These are phyloP conservation scores for Nephotettix cincticeps DNA, from an alignment of 1,140 invertebrate genomes.

Conservation along the genomic window DNA sequence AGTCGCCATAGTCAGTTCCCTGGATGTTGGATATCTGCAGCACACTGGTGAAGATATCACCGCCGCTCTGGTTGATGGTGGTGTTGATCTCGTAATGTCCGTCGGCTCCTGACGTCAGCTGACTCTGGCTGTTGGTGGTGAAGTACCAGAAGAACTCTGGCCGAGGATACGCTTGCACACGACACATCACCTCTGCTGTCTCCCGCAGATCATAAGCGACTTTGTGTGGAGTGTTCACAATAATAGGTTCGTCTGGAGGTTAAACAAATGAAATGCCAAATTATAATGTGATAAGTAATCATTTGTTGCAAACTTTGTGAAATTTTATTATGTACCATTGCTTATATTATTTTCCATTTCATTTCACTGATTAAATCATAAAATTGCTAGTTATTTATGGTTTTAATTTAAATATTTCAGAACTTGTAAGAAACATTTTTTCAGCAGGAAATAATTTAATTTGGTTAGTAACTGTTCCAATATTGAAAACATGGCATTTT, in stretches of 20 bases:
- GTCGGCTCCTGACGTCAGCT: conserved; percentile 71
- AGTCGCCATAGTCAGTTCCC: conserved; percentile 83
- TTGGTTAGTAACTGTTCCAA: too few relatives aligned
- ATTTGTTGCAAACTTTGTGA: too few relatives aligned
- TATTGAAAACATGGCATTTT: too few relatives aligned
- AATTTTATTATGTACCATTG: too few relatives aligned
- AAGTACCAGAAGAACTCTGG: conserved; percentile 92
- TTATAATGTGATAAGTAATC: too few relatives aligned
- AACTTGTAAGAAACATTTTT: too few relatives aligned
- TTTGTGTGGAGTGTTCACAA: conserved; percentile 81
- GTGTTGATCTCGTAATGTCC: conserved; percentile 84
- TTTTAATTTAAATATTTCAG: too few relatives aligned
- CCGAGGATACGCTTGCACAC: conserved; percentile 87
- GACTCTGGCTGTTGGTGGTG: conserved; percentile 62
- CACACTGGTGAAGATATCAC: conserved; percentile 80
- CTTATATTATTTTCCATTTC: too few relatives aligned
- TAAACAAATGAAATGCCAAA: conserved; percentile 32
- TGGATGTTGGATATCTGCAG: conserved; percentile 71
- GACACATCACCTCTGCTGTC: conserved; percentile 80
- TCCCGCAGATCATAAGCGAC: conserved; percentile 84
- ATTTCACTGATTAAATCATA: too few relatives aligned
- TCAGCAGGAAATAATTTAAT: too few relatives aligned
- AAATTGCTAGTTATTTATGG: too few relatives aligned
- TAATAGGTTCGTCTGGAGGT: conserved; percentile 76
- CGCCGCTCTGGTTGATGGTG: conserved; percentile 68